Evolutionary conservation across 2,797 vertebrate genomes (phyloP).

Genomic region (Mareca penelope): DNA sequence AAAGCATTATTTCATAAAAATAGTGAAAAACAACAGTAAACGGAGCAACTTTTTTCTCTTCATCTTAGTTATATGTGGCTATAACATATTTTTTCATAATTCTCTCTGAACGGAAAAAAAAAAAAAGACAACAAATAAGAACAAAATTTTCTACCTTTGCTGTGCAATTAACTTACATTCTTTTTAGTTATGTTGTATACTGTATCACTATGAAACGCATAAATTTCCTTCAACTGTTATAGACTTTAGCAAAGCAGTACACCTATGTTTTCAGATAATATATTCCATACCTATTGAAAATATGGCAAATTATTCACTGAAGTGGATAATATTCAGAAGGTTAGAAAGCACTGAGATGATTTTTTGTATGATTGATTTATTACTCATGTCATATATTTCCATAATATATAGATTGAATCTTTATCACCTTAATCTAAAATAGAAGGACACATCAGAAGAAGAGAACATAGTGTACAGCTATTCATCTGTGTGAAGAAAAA

Average conservation of each 20-base stretch:
- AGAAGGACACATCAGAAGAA: neutral
- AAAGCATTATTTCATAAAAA: neutral
- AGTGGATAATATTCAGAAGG: neutral
- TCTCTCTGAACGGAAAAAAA: neutral
- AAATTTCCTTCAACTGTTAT: neutral
- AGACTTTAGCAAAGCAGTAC: neutral
- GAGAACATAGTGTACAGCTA: neutral
- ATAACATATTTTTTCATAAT: neutral
- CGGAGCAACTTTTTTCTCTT: neutral
- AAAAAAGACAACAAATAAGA: neutral
- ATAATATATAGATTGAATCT: neutral
- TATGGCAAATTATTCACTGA: neutral
- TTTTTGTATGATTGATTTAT: conserved; percentile 3
- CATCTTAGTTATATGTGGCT: neutral
- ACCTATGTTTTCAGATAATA: neutral
- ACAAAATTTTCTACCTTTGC: neutral
- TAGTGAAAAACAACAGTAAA: neutral
- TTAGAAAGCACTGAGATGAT: neutral
- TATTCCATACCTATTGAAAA: neutral
- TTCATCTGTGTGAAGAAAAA: conserved; percentile 5
- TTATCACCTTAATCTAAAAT: conserved; percentile 4
- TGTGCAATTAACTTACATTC: neutral
- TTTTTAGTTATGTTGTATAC: neutral
- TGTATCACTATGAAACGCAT: neutral
- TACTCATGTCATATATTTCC: neutral